Evolutionary conservation across 2,113 vertebrate species (phyloP), one percentile per base, ranked within the genome.

Genomic region (Garra rufa): DNA sequence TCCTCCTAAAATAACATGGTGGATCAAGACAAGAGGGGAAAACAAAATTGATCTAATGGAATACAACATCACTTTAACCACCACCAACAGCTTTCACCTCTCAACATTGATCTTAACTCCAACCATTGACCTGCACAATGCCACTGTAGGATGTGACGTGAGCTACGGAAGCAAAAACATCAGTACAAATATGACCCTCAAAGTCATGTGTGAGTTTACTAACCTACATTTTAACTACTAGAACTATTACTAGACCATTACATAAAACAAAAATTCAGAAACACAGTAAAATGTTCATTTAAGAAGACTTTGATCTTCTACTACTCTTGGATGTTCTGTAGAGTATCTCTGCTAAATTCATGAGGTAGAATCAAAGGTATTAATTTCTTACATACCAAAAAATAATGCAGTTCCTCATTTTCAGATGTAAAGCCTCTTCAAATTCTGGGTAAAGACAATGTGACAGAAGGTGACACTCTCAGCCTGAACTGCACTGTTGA

Each of bases 121-220:
- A 14, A 89, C 87, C n/a, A 85, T 77, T 55, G 44, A 91, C 55
- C 85, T 85, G 26, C 84, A 92, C 4, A 59, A 75, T 21, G 83
- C 59, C 0, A 43, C 57, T 0, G n/a, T 92, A 55, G 81, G 73
- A 88, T 93, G 92, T 88, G 69, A 65, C 48, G 85, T 90, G 82
- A 82, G 4, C 24, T 90, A 87, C 38, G 30, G 3, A 30, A 17
- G 0, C 7, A 15, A 11, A 9, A 50, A 9, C 1, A 81, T 85
- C 80, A 57, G 65, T 15, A n/a, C 69, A 48, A 85, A 28, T 3
- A 59, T 48, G 26, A 88, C 43, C 19, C 63, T 91, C 2, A 79
- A 21, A n/a, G 85, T 91, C 1, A 87, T 2, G 28, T 80, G 90
- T 92, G 73, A 91, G 92, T 84, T 69, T n/a, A 38, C 75, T 13